Conservation (phyloP, 53 echinoderm and acorn worm species). For the Stichopus horrens region DNA sequence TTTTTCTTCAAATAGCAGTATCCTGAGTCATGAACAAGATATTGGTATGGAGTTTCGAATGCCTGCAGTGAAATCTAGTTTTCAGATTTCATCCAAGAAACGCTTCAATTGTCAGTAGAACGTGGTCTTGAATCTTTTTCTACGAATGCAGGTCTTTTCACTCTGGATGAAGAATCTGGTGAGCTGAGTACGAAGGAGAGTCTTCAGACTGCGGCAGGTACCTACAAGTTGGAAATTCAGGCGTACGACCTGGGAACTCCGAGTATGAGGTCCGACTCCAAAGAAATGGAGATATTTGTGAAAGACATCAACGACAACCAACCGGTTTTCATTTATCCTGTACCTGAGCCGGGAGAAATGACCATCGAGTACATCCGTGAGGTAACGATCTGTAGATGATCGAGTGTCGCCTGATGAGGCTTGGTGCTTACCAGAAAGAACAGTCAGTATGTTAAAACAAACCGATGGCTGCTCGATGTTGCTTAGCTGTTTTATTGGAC, state of each 20-base stretch:
- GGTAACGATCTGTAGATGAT: not conserved
- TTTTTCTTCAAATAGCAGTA: too few relatives aligned
- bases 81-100: too few relatives aligned
- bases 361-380: not conserved
- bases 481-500: too few relatives aligned
- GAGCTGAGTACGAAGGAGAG: conserved; percentile 6
- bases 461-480: too few relatives aligned
- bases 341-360: not conserved
- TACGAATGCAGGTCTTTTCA: conserved; percentile 32
- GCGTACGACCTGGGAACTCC: conserved; percentile 61
- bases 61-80: too few relatives aligned
- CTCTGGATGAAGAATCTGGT: conserved; percentile 40
- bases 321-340: conserved; percentile 57
- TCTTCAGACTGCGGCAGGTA: conserved; percentile 41
- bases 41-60: too few relatives aligned
- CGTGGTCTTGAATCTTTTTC: not conserved
- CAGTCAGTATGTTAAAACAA: too few relatives aligned
- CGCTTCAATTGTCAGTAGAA: too few relatives aligned
- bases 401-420: too few relatives aligned
- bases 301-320: conserved; percentile 71
- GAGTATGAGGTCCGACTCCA: conserved; percentile 17
- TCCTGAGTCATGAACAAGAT: too few relatives aligned
- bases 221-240: conserved; percentile 7
- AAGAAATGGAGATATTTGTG: conserved; percentile 46
- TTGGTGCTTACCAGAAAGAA: too few relatives aligned